Evolutionary conservation across 35 echinoderm and acorn worm genomes (phyloP), one percentile per base, ranked within the genome.

Genomic region (Antedon bifida): DNA sequence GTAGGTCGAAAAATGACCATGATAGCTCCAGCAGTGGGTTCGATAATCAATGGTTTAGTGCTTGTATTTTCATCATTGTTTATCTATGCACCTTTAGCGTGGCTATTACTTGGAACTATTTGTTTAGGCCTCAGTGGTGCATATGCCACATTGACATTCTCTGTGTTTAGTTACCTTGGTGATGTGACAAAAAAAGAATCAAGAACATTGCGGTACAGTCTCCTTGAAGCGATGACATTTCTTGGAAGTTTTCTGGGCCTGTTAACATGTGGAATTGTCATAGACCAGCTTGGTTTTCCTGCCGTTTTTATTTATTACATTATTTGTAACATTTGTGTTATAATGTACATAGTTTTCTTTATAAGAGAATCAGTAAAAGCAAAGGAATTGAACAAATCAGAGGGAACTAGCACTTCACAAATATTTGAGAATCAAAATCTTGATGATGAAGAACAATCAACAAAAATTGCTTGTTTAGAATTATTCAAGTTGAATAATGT

Each of bases 191-290:
- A 79, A 13, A 56, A 85, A 28, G 86, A 87, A 34, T 85, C 84
- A 23, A 82, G 88, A 23, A 99, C 95, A 0, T 82, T 76, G 75
- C 82, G 95, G 23, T 92, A 90, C 82, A 86, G 91, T 36, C 86
- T 99, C 74, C 73, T 99, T 34, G 95, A 99, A 85, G 81, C 90
- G 3, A 99, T 99, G 95, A 93, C 91, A 8, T 92, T 93, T 56
- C 28, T 82, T n/a, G 95, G 95, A 10, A 99, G 91, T 77, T 90
- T 87, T 79, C 46, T 99, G n/a, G 95, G 95, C 31, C 55, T 90
- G 16, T 45, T 90, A 2, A 92, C 90, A 3, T 77, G 88, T 42
- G 95, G 95, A 1, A 32, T 93, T 29, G 82, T 99, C 34, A 99
- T 99, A 34, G 95, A 99, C 55, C 78, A 88, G 19, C 32, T 85